These are phyloP conservation scores for Caretta caretta DNA, from an alignment of 2,113 vertebrate species.

Conservation along the genomic window DNA sequence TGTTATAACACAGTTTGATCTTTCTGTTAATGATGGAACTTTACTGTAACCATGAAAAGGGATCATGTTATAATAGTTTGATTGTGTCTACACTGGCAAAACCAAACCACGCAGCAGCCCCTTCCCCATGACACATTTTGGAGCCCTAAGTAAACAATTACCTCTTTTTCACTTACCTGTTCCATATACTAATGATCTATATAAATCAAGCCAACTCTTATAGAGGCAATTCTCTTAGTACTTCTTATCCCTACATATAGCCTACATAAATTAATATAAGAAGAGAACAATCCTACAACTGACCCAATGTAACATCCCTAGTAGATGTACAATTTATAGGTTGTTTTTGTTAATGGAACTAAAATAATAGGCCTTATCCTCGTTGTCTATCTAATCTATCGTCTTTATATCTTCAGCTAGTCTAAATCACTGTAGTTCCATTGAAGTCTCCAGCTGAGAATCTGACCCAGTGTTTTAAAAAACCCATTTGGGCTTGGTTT, in stretches of 20 bases:
- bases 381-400: neutral
- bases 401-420: neutral
- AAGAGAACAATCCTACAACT: neutral
- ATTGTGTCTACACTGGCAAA: neutral
- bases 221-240: slow-evolving; percentile 26
- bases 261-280: neutral
- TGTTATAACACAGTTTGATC: slow-evolving; percentile 37
- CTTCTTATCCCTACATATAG: neutral
- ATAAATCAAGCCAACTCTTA: slow-evolving; percentile 40
- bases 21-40: slow-evolving; percentile 40
- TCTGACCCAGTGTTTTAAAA: neutral
- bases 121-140: neutral
- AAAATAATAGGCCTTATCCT: neutral
- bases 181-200: slow-evolving; percentile 27
- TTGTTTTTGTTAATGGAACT: neutral
- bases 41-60: neutral
- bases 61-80: neutral
- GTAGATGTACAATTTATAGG: neutral
- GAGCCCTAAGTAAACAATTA: slow-evolving; percentile 33
- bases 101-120: neutral
- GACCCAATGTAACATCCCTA: neutral
- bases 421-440: neutral
- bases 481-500: neutral
- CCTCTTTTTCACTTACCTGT: slow-evolving; percentile 43
- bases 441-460: neutral